These are phyloP conservation scores for Acleris laterana DNA, from an alignment of 2,888 invertebrate species.

Conservation along the genomic window DNA sequence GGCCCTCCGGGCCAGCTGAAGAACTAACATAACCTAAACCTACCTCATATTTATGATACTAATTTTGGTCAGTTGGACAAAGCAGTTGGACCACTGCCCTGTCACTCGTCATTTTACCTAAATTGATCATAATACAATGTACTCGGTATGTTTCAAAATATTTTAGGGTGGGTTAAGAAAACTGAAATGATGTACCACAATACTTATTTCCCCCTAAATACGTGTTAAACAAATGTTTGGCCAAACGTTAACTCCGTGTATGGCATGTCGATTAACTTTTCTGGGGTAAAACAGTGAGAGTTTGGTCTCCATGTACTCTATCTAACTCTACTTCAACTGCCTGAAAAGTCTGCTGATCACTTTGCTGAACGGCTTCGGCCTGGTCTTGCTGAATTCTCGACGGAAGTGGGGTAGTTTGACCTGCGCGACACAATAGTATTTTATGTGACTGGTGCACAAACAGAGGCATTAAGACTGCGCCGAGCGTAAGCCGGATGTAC, in stretches of 20 bases:
- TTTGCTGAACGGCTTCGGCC: constrained; percentile 55
- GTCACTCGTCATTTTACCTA: constrained; percentile 9
- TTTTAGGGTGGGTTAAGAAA: constrained; percentile 29
- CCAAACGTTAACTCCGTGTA: neutral
- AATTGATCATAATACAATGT: constrained; percentile 14
- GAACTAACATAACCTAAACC: too few species aligned
- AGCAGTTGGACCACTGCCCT: too few species aligned
- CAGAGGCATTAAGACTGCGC: too few species aligned
- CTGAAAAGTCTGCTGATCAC: constrained; percentile 60
- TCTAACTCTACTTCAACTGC: constrained; percentile 69
- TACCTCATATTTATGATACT: too few species aligned
- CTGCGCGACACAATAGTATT: constrained; percentile 47
- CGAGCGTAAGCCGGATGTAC: too few species aligned
- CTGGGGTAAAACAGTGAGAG: constrained; percentile 40
- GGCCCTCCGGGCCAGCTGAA: too few species aligned
- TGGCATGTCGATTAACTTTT: neutral
- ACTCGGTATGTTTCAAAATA: constrained; percentile 24
- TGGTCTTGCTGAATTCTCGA: constrained; percentile 76
- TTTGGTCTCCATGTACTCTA: constrained; percentile 61
- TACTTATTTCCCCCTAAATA: neutral
- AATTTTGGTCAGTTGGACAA: too few species aligned
- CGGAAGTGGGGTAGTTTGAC: constrained; percentile 79
- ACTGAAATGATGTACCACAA: constrained; percentile 25
- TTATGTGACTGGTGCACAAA: too few species aligned
- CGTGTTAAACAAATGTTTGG: neutral